These are phyloP conservation scores for Slavum lentiscoides DNA, from an alignment of 2,888 invertebrate genomes.

Conservation along the genomic window DNA sequence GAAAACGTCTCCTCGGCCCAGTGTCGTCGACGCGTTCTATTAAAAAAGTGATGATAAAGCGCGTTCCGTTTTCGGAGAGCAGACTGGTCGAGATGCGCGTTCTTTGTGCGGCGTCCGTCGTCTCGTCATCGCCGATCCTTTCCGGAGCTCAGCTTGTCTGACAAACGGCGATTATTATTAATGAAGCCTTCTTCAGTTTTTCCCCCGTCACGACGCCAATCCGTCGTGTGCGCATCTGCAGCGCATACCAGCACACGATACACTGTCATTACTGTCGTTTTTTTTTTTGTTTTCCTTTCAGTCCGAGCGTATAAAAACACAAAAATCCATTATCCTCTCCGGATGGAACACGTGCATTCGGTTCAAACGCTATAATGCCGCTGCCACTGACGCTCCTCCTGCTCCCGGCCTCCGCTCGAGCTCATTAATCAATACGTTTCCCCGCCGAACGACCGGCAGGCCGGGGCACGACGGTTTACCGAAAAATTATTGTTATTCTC, in stretches of 20 bases:
- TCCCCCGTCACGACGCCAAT: conserved; percentile 12
- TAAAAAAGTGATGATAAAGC: no score
- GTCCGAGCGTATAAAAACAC: neutral
- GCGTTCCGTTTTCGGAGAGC: no score
- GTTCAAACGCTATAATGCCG: neutral
- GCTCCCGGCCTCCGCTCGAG: neutral
- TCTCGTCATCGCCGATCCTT: no score
- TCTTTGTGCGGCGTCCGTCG: no score
- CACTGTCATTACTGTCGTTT: no score
- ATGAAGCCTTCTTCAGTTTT: conserved; percentile 29
- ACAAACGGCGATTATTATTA: neutral
- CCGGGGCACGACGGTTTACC: conserved; percentile 5
- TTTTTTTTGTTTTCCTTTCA: neutral
- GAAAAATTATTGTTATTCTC: neutral
- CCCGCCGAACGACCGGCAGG: no score
- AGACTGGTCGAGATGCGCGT: no score
- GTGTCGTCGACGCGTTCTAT: no score
- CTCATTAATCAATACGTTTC: conserved; percentile 34
- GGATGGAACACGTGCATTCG: neutral
- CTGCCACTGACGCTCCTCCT: neutral
- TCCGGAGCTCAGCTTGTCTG: no score
- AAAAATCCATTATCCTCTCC: neutral
- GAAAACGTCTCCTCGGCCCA: no score
- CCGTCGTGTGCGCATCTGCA: neutral
- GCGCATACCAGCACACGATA: no score